Conservation (phyloP, 2,797 vertebrate genomes). For the Takifugu rubripes region DNA sequence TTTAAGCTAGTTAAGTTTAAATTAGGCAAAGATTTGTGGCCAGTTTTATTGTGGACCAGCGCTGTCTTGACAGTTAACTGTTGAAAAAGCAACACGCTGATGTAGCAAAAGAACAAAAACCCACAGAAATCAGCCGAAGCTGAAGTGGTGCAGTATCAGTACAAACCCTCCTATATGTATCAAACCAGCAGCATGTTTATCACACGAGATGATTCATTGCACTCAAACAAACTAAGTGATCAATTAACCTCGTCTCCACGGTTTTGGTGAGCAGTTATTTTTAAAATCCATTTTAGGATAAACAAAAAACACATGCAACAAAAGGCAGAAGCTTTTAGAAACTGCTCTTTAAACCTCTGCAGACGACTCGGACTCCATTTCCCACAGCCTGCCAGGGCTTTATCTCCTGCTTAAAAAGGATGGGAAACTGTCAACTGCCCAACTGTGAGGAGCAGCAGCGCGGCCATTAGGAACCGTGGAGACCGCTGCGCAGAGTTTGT, state of each 20-base stretch:
- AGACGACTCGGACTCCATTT: slow-evolving; percentile 44
- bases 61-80: too few species aligned
- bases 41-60: too few species aligned
- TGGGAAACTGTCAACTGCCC: slow-evolving; percentile 70
- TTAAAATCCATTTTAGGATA: slow-evolving; percentile 56
- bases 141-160: too few species aligned
- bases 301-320: slow-evolving; percentile 49
- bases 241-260: slow-evolving; percentile 28
- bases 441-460: slow-evolving; percentile 60
- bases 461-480: slow-evolving; percentile 68
- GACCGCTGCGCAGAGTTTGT: slow-evolving; percentile 51
- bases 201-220: slow-evolving; percentile 18
- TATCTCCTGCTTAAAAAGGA: slow-evolving; percentile 68
- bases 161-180: too few species aligned
- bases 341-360: slow-evolving; percentile 26
- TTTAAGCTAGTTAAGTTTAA: too few species aligned
- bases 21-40: too few species aligned
- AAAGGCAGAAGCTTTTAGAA: slow-evolving; percentile 4
- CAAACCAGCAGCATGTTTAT: too few species aligned
- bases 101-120: too few species aligned
- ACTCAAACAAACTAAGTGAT: slow-evolving; percentile 19
- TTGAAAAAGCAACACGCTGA: too few species aligned
- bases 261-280: slow-evolving; percentile 27
- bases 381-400: slow-evolving; percentile 50
- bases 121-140: too few species aligned